Evolutionary conservation across 2,113 vertebrate species (phyloP).

Genomic region (Melanocharis versteri): DNA sequence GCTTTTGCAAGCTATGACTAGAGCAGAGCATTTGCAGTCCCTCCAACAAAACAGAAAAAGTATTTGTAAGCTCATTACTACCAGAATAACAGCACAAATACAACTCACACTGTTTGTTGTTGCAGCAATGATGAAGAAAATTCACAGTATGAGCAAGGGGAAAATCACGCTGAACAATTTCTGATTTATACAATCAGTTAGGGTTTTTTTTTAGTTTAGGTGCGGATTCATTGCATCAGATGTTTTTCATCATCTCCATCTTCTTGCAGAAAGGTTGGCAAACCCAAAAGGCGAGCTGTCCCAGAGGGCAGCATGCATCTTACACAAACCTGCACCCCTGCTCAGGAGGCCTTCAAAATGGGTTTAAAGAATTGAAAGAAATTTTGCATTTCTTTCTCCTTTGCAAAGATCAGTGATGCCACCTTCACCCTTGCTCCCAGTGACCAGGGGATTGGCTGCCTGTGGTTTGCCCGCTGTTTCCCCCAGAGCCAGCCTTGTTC

Average conservation of each 20-base stretch:
- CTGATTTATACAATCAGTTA: neutral
- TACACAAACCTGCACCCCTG: neutral
- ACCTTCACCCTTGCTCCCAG: neutral
- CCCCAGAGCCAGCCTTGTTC: neutral
- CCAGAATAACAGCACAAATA: neutral
- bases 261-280: neutral
- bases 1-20: constrained; percentile 43
- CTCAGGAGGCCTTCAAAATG: neutral
- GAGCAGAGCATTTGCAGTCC: neutral
- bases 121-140: neutral
- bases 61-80: constrained; percentile 26
- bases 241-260: neutral
- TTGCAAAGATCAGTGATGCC: neutral
- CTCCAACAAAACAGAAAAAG: constrained; percentile 27
- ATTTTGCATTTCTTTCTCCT: neutral
- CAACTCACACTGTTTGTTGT: neutral
- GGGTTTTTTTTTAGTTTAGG: neutral
- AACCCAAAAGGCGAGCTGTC: neutral
- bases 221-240: neutral
- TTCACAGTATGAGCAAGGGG: constrained; percentile 20
- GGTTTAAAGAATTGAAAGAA: neutral
- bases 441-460: neutral
- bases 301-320: neutral
- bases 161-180: neutral
- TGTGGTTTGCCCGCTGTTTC: neutral